Base-by-base conservation (phyloP, 2,797 vertebrate species). In the Sebastes glaucus region DNA sequence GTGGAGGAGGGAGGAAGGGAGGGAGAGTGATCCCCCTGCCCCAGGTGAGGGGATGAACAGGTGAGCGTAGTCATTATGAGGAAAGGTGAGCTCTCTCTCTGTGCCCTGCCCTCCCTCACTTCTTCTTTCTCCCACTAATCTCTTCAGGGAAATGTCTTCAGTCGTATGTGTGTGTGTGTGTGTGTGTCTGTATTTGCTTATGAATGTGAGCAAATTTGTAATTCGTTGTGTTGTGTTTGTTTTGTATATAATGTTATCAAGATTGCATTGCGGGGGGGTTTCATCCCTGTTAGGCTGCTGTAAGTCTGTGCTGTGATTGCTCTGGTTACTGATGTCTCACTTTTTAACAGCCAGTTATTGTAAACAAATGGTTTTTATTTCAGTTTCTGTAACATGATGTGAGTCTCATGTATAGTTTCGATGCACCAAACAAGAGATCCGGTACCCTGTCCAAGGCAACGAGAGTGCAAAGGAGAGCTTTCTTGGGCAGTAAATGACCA, bases 1-100 rank as follows among this genome's bases (percentile, higher is more conserved):
- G 82, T 67, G 70, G 83, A 23, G 60, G 27, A 38, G 0, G 64
- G 49, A 27, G 76, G 65, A 53, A 57, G 52, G 8, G 70, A 57
- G 75, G 72, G 91, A 83, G 93, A 77, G 83, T 87, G 88, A 94
- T 95, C 90, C 86, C 74, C 83, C 81, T 88, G 94, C 93, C 93
- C 89, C 92, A 95, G 95, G 95, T 95, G 94, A 95, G 87, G 91
- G 90, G 90, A 94, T 92, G 89, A 94, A 95, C 95, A 96, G 95
- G 94, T 96, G 95, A 96, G 88, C 76, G 18, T 69, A 89, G 92
- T 93, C 92, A 95, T 95, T 93, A 92, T 92, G 87, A 93, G 87
- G 94, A 95, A 96, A 96, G 91, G 88, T 94, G 95, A 96, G 94
- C 94, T 92, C 85, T 76, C 18, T 88, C 18, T 88, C 85, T 85